Conservation (phyloP, 2,113 vertebrate genomes). For the Leuciscus idus region DNA sequence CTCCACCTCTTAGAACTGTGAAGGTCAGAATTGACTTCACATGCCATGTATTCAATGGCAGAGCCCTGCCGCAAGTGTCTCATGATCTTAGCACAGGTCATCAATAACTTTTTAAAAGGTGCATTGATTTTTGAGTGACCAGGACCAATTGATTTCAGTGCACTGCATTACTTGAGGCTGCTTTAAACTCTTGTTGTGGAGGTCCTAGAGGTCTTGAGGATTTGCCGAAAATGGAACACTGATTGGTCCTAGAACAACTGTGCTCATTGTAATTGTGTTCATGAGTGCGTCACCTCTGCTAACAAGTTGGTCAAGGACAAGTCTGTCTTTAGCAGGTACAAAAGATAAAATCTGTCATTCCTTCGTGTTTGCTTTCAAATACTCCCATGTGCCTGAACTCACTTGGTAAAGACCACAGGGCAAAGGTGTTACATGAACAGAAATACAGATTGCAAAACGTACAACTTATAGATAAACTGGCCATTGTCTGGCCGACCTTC, state of each 20-base stretch:
- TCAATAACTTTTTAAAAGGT: constrained; percentile 55
- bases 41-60: constrained; percentile 15
- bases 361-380: background rate
- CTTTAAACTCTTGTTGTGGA: constrained; percentile 29
- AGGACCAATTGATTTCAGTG: constrained; percentile 43
- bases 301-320: constrained; percentile 36
- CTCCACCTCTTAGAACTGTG: constrained; percentile 36
- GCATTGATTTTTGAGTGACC: constrained; percentile 49
- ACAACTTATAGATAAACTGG: background rate
- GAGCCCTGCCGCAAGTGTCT: background rate
- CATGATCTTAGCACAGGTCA: constrained; percentile 41
- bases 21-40: constrained; percentile 54
- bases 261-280: background rate
- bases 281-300: background rate
- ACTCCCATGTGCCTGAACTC: background rate
- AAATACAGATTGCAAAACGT: background rate
- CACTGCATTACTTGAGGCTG: constrained; percentile 40
- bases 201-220: constrained; percentile 24
- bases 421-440: constrained; percentile 16
- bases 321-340: background rate
- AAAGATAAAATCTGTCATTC: background rate
- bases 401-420: background rate
- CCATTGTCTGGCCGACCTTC: constrained; percentile 41
- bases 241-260: constrained; percentile 9
- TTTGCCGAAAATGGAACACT: constrained; percentile 28